Evolutionary conservation across 30 jellyfish, hydroid and myxozoan species (phyloP), one percentile per base, ranked within the genome.

Genomic region (Turritopsis rubra): DNA sequence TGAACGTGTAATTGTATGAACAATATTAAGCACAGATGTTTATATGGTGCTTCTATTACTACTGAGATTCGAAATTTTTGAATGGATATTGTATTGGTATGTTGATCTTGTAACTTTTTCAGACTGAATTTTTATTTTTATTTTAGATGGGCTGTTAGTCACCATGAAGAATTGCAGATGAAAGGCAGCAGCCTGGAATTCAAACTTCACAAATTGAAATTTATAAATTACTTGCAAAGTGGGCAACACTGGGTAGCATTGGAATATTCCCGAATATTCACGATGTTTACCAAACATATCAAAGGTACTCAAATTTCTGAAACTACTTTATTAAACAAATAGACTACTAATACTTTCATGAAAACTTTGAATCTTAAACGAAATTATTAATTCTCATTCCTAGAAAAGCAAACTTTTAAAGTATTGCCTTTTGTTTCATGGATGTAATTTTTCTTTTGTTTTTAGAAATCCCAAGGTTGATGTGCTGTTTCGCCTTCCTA

Each of bases 401-500:
- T 41, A 41, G 9, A 41, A 41, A 13, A 41, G 60, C 13, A n/a
- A n/a, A n/a, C n/a, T n/a, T n/a, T n/a, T n/a, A n/a, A n/a, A n/a
- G n/a, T n/a, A n/a, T n/a, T n/a, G n/a, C n/a, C n/a, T n/a, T n/a
- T n/a, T n/a, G n/a, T n/a, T n/a, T n/a, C n/a, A n/a, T n/a, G n/a
- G n/a, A n/a, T n/a, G n/a, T n/a, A n/a, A n/a, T n/a, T n/a, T n/a
- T 3, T 41, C 60, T 41, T 41, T 41, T 41, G 9, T 71, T 87
- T 75, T 0, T 71, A 94, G 99, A 94, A 80, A 89, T 94, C 72
- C 96, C 89, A 81, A 77, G 96, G 52, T 65, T 94, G 83, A 94
- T 94, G 99, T 96, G 95, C 23, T 89, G 99, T 80, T 94, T 94
- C 85, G 99, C 99, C 28, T 94, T 84, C 78, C 70, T 87, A 29